Conservation (phyloP, 2,797 vertebrate genomes). For the Esox masquinongy region DNA sequence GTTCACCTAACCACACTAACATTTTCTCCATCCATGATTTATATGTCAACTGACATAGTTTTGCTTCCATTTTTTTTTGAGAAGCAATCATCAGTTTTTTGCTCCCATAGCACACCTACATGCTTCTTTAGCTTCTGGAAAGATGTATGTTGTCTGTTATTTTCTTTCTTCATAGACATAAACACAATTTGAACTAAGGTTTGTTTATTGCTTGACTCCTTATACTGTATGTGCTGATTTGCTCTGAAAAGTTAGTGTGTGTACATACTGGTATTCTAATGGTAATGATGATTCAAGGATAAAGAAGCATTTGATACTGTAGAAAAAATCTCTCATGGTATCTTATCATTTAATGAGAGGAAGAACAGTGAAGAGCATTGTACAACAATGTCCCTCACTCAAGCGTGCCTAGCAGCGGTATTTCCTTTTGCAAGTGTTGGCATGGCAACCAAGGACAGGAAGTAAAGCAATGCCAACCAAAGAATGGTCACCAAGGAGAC, state of each 20-base stretch:
- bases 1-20: neutral
- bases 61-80: neutral
- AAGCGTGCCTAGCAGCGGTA: constrained; percentile 32
- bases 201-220: neutral
- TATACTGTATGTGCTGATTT: neutral
- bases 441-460: constrained; percentile 80
- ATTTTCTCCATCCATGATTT: neutral
- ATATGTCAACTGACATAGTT: neutral
- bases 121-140: neutral
- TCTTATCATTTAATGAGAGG: neutral
- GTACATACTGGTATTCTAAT: neutral
- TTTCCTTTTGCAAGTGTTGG: constrained; percentile 71
- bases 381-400: constrained; percentile 36
- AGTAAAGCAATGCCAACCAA: constrained; percentile 55
- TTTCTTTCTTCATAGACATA: neutral
- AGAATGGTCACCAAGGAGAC: constrained; percentile 49
- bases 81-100: neutral
- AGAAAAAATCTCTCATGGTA: neutral
- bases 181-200: neutral
- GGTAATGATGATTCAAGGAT: neutral
- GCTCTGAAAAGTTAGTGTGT: neutral
- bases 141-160: neutral
- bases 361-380: constrained; percentile 24
- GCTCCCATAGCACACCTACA: too few relatives aligned
- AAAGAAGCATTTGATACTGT: neutral